Percentiles rank a stretch among this genome's conserved stretches.
These are phyloP conservation scores for Diloba caeruleocephala DNA, from an alignment of 2,888 invertebrate genomes.

Conservation along the genomic window DNA sequence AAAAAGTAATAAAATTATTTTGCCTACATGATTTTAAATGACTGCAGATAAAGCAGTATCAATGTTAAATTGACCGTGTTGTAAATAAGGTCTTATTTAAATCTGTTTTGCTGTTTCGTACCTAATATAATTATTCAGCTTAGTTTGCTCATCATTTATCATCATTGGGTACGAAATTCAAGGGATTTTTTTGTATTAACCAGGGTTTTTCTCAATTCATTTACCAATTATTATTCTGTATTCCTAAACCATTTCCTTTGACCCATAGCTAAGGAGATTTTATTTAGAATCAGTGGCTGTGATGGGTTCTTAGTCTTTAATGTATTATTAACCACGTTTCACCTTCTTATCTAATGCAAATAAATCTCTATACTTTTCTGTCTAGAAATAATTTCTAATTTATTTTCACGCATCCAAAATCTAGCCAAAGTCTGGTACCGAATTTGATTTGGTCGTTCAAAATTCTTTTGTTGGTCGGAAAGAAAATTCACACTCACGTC, in stretches of 20 bases:
- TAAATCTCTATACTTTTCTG: too few species aligned
- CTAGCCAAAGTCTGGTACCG: background rate
- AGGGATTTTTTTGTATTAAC: slow-evolving; percentile 1
- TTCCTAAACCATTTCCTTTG: slow-evolving; percentile 33
- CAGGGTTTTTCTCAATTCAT: slow-evolving; percentile 19
- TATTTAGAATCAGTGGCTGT: slow-evolving; percentile 26
- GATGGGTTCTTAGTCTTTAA: slow-evolving; percentile 29
- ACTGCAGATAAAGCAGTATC: too few species aligned
- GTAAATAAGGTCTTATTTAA: too few species aligned
- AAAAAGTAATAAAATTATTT: too few species aligned
- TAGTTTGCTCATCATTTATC: too few species aligned
- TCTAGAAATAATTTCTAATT: too few species aligned
- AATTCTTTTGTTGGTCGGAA: slow-evolving; percentile 34
- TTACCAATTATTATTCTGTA: slow-evolving; percentile 23
- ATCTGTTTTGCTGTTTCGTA: too few species aligned
- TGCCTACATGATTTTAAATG: too few species aligned
- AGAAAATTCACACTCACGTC: slow-evolving; percentile 30
- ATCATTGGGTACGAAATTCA: slow-evolving; percentile 25
- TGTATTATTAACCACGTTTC: slow-evolving; percentile 20
- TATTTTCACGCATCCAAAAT: background rate
- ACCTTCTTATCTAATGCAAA: too few species aligned
- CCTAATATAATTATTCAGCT: too few species aligned
- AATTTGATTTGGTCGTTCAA: slow-evolving; percentile 16
- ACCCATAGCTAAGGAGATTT: slow-evolving; percentile 39
- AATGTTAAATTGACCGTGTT: too few species aligned